Evolutionary conservation across 2,113 vertebrate species (phyloP), one percentile per base, ranked within the genome.

Genomic region (Oncorhynchus masou): DNA sequence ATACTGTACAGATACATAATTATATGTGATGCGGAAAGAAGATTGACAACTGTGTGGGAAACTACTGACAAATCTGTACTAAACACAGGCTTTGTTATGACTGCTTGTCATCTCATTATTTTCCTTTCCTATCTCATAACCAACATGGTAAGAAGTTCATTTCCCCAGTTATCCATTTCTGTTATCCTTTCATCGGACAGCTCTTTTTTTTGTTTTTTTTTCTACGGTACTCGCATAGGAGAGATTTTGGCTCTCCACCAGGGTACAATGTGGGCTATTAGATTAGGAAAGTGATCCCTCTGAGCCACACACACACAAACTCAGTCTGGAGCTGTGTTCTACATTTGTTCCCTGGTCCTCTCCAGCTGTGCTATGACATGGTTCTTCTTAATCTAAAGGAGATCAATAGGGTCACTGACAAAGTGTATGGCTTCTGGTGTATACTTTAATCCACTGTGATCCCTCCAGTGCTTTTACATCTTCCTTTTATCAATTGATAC

Each of bases 401-500:
- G 11, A 76, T 78, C 24, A 49, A 45, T 73, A 75, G 48, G 3
- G 75, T 68, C 34, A 66, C 12, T 73, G 59, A 81, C 9, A 74
- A 20, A 25, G 24, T 2, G 49, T 29, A 1, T 16, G 25, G 49
- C 24, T 71, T 24, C 70, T n/a, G 51, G 3, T 20, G 48, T 69
- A 24, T 45, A 45, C 39, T 45, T 2, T 67, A 31, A 31, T 48
- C n/a, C 45, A 45, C 22, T 67, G 20, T 22, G 4, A 25, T 80
- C 20, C n/a, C 34, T 74, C 9, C 74, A n/a, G 31, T 78, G 13
- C 8, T 12, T 34, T 15, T 19, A 49, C 2, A 1, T 59, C 19
- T 54, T 80, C 65, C 71, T 60, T 74, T 16, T 24, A 71, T 79
- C 16, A 31, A 74, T 25, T 48, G 29, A 76, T 59, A 70, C 57